Evolutionary conservation across 2,113 vertebrate species (phyloP), one percentile per base, ranked within the genome.

Genomic region (Synodontis membranacea): DNA sequence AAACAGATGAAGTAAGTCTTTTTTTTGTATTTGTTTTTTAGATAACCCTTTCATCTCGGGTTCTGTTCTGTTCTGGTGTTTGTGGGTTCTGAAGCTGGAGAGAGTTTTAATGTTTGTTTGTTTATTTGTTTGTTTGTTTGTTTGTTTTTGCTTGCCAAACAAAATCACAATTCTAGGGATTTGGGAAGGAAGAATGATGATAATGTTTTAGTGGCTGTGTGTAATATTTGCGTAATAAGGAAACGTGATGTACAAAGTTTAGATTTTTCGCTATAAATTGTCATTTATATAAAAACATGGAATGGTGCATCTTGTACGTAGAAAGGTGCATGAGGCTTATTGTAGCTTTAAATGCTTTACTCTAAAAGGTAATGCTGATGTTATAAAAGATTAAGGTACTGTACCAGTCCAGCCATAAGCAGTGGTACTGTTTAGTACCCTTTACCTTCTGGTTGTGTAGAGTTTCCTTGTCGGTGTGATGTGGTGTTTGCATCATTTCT

Each of bases 1-100:
- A 99, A 98, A 96, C 97, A 99, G 92, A 99, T 99, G 97, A 99
- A 98, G 97, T 99, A 95, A 98, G 97, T 97, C 85, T 25, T 39
- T 44, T 81, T 83, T 70, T 17, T 12, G 23, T 31, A 75, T 39
- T 14, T 37, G 52, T 48, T n/a, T 2, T 23, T 56, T 70, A 34
- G 80, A 68, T 39, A n/a, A n/a, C n/a, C n/a, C n/a, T n/a, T 76
- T 79, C 7, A 86, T 80, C 89, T 91, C 93, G 44, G 6, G 2
- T 23, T 39, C 91, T 92, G 93, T 91, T 96, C 96, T 96, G 96
- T 96, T 94, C 96, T 87, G 34, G 34, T 46, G 88, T 83, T 89
- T 64, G 88, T 42, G 91, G 94, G 95, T 96, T 95, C 96, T 96
- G 96, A 96, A 94, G 23, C 46, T 4, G n/a, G 23, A 78, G 14